Conservation (phyloP, 1,140 invertebrate genomes). For the Chrysoperla carnea region DNA sequence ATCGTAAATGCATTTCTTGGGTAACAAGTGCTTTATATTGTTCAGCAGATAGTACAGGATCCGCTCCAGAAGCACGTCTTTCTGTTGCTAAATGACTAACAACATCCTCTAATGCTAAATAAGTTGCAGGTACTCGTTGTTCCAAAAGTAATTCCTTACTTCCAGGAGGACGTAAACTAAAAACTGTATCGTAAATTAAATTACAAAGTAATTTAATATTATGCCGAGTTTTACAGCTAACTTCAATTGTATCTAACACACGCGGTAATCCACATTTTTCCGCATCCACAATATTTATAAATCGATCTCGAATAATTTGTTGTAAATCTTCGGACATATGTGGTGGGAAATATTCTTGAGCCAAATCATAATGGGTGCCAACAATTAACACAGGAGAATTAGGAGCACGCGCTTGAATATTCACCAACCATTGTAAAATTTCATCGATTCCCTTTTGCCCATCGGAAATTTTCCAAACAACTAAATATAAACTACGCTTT, state of each 20-base stretch:
- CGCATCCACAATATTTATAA: conserved; percentile 85
- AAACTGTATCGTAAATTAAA: conserved; percentile 86
- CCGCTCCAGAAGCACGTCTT: conserved; percentile 37
- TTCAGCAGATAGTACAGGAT: conserved; percentile 79
- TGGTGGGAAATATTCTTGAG: conserved; percentile 51
- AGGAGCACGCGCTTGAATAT: conserved; percentile 84
- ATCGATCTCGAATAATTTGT: conserved; percentile 72
- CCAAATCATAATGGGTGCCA: conserved; percentile 85
- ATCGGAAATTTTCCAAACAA: conserved; percentile 89
- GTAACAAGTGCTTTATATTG: conserved; percentile 61
- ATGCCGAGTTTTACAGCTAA: conserved; percentile 68
- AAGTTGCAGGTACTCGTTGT: conserved; percentile 90
- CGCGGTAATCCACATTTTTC: conserved; percentile 90
- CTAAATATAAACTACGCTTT: conserved; percentile 85
- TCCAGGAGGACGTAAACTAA: conserved; percentile 72
- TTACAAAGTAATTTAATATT: conserved; percentile 85
- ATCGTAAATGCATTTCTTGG: conserved; percentile 44
- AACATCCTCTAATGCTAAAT: conserved; percentile 86
- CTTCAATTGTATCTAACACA: conserved; percentile 85
- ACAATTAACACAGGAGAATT: conserved; percentile 90
- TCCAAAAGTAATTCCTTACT: conserved; percentile 82
- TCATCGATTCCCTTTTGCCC: conserved; percentile 79
- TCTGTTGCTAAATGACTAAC: conserved; percentile 65
- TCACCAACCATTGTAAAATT: conserved; percentile 88
- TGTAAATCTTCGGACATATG: conserved; percentile 71